These are phyloP conservation scores for Strigamia maritima DNA, from an alignment of 2,888 invertebrate genomes.

Conservation along the genomic window DNA sequence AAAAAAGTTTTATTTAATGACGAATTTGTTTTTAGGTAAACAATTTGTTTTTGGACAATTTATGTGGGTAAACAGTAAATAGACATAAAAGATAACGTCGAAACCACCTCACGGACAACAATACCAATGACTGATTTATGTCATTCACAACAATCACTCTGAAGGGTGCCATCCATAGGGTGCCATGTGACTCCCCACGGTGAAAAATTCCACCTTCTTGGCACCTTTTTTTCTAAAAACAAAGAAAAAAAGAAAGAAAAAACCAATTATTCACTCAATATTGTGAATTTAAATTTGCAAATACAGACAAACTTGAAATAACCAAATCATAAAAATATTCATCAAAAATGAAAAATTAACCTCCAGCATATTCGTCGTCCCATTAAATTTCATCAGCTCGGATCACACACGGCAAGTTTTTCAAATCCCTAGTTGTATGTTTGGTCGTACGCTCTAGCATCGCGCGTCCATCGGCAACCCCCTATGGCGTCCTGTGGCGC, in stretches of 20 bases:
- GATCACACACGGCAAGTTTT: not conserved
- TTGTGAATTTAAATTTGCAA: too few relatives aligned
- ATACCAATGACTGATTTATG: slow-evolving; percentile 19
- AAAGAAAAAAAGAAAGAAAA: not conserved
- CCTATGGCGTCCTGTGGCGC: slow-evolving; percentile 22
- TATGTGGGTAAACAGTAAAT: not conserved
- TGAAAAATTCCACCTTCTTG: not conserved
- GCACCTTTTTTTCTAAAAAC: not conserved
- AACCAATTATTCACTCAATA: too few relatives aligned
- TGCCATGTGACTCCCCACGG: not conserved
- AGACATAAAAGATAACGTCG: not conserved
- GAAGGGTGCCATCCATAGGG: slow-evolving; percentile 21
- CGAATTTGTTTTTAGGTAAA: not conserved
- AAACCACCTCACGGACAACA: not conserved
- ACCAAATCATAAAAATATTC: not conserved
- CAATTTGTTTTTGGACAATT: not conserved
- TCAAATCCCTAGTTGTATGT: not conserved
- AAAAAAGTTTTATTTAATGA: not conserved
- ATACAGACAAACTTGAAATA: not conserved
- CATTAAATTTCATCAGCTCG: not conserved
- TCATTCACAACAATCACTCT: slow-evolving; percentile 12
- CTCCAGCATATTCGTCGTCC: not conserved
- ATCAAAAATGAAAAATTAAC: not conserved
- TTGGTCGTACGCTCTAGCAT: not conserved
- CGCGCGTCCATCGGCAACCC: slow-evolving; percentile 29